These are phyloP conservation scores for Scaptomyza tumidula DNA, from an alignment of 2,888 invertebrate genomes.

Conservation along the genomic window DNA sequence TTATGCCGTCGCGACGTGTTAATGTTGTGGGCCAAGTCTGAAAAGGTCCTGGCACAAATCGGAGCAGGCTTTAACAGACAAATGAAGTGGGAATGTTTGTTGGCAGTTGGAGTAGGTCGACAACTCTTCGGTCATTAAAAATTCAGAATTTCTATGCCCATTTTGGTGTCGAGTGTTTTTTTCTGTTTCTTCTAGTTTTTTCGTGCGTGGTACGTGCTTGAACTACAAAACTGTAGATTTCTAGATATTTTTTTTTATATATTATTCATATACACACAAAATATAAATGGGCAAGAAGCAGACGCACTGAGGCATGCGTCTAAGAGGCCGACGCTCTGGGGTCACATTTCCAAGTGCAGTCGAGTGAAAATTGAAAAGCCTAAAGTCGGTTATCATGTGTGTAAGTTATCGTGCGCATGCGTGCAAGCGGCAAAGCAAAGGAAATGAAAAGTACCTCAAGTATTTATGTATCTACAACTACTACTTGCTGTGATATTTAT, in stretches of 20 bases:
- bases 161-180: conserved; percentile 61
- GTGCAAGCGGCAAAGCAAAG: conserved; percentile 43
- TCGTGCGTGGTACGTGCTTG: conserved; percentile 75
- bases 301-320: conserved; percentile 47
- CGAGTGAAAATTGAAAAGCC: conserved; percentile 60
- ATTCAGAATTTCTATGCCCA: conserved; percentile 59
- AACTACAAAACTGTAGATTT: conserved; percentile 72
- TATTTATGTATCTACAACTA: conserved; percentile 4
- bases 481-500: background rate
- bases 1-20: conserved; percentile 67
- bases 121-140: conserved; percentile 45
- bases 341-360: conserved; percentile 57
- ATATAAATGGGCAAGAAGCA: conserved; percentile 1
- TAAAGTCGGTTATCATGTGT: conserved; percentile 54
- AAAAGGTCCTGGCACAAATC: conserved; percentile 31
- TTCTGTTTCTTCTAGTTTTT: conserved; percentile 20
- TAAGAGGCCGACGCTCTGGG: conserved; percentile 23
- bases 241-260: conserved; percentile 64
- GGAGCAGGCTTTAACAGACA: conserved; percentile 13
- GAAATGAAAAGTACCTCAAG: conserved; percentile 43
- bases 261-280: conserved; percentile 43
- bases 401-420: conserved; percentile 77
- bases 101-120: conserved; percentile 30
- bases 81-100: conserved; percentile 16
- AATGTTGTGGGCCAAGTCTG: conserved; percentile 45